These are phyloP conservation scores for Rhabdophis nuchalis DNA, from an alignment of 2,797 vertebrate species.

Conservation along the genomic window DNA sequence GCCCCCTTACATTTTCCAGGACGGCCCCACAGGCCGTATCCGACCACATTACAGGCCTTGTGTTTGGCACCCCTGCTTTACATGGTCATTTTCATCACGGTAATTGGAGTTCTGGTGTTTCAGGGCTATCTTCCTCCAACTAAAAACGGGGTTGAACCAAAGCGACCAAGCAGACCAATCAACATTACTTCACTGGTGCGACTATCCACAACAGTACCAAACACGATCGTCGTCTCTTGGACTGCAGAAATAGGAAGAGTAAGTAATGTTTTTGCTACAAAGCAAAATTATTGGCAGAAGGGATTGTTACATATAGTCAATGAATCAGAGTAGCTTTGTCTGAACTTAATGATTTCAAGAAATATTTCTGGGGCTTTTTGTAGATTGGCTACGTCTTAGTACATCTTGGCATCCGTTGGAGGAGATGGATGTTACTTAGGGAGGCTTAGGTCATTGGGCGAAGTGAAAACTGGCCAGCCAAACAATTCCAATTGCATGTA, in stretches of 20 bases:
- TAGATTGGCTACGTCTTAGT: neutral
- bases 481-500: neutral
- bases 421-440: neutral
- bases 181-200: constrained; percentile 98
- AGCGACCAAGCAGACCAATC: constrained; percentile 97
- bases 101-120: constrained; percentile 24
- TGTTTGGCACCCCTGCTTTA: neutral
- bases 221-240: constrained; percentile 98
- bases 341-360: neutral
- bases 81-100: neutral
- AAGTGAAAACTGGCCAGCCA: neutral
- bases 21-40: no score
- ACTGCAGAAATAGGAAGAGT: constrained; percentile 96
- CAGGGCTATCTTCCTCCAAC: constrained; percentile 99
- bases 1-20: no score
- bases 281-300: neutral
- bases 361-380: neutral
- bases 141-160: constrained; percentile 99
- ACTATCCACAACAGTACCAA: constrained; percentile 94
- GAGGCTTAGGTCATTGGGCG: neutral
- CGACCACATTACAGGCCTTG: no score
- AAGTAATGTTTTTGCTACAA: constrained; percentile 58
- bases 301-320: neutral
- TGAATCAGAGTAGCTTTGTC: neutral
- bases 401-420: neutral